Base-by-base conservation (phyloP, 2,888 invertebrate genomes). In the Trichogramma dendrolimi region DNA sequence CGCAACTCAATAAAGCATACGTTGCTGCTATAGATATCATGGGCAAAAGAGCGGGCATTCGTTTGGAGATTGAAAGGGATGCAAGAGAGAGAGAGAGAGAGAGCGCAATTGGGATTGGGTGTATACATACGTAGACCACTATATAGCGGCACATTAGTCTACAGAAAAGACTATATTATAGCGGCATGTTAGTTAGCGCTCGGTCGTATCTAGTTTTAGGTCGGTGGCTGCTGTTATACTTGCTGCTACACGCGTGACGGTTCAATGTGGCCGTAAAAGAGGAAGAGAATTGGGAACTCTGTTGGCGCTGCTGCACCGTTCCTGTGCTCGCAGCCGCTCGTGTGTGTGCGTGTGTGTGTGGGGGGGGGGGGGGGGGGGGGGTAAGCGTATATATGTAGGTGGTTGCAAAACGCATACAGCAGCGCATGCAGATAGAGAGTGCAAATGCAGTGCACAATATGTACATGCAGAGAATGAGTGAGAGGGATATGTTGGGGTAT, bases 401-500 rank as follows among this genome's bases (percentile, higher is more conserved):
- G 46, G 54, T 46, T 38, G 52, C 10, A 10, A 4, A 10, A 39
- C 6, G 6, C 41, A 54, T 27, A 50, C 14, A 11, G 11, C 8
- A 10, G 49, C 10, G 56, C 55, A 39, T 47, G 5, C 27, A 5
- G 46, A 40, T 53, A 46, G 60, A 56, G 60, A 42, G 55, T 53
- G 63, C 41, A 39, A 43, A 38, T 7, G 48, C 5, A 6, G 48
- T 38, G 49, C 49, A 49, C 49, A 38, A 49, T 49, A 49, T 49
- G 49, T 14, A 7, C 14, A 42, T 53, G 41, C 40, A 42, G 41
- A 50, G 64, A 55, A 66, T 46, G 65, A 61, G 63, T 61, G 55
- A 54, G 61, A 62, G 61, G 57, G 59, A 40, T 55, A 49, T 61
- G 67, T 67, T 69, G 71, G 71, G 27, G 27, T 27, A 27, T 27